Evolutionary conservation across 2,888 invertebrate species (phyloP), one percentile per base, ranked within the genome.

Genomic region (Ceriagrion tenellum): DNA sequence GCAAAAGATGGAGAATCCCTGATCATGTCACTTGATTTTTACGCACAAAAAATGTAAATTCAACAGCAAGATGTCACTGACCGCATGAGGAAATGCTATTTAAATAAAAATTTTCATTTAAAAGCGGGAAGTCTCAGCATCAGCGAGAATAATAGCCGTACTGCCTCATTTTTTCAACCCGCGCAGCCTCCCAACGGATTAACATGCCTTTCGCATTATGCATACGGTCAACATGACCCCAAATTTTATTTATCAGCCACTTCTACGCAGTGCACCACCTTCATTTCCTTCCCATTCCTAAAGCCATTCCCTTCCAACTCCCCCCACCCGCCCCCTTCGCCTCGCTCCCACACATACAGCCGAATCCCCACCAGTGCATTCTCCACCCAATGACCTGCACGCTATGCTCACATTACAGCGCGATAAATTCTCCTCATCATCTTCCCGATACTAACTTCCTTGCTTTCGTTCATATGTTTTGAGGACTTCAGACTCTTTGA

Each of bases 201-300:
- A 35, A 18, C 81, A 81, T 81, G 30, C 30, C 13, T 35, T 81
- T 81, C 35, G 35, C 81, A 81, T 81, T 81, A 81, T 81, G 81
- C 81, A 81, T 81, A 81, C 81, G 81, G 81, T 81, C 81, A 30
- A 81, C 35, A 81, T 81, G 69, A 69, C 69, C 81, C 35, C 35
- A 35, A 16, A 35, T 81, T 81, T 81, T 81, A 81, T 81, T 81
- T 81, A 81, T 26, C 81, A 81, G 81, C 69, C 23, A 26, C 69
- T 26, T 10, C 23, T 26, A 20, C 26, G 16, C 69, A 20, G 16
- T 59, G 6, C 59, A 1, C 59, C 59, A 59, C 59, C 59, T 59
- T 16, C 59, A 10, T 16, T 20, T 16, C 59, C 59, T 20, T 18
- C 20, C 13, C 59, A 59, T 2, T 13, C 69, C 47, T 47, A 4